These are phyloP conservation scores for Trachelus stipa DNA, from an alignment of 2,888 invertebrate genomes.

Conservation along the genomic window DNA sequence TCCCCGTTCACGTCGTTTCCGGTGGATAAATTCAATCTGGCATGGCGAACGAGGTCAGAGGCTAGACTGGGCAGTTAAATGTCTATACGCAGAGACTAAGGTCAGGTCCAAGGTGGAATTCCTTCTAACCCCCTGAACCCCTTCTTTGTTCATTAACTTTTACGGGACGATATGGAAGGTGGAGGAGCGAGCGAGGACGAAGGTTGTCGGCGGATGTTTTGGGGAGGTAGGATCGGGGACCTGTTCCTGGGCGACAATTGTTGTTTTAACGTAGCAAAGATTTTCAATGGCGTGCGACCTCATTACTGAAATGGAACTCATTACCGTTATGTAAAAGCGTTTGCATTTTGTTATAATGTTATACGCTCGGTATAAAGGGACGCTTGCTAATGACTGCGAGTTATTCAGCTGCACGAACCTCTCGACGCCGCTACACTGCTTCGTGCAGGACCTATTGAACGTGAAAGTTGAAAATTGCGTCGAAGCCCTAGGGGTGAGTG, in stretches of 20 bases:
- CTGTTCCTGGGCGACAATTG: slow-evolving; percentile 27
- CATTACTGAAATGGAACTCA: slow-evolving; percentile 63
- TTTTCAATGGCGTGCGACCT: slow-evolving; percentile 60
- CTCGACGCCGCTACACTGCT: background rate
- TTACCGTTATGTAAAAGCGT: slow-evolving; percentile 55
- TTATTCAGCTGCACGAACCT: slow-evolving; percentile 54
- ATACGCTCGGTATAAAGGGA: slow-evolving; percentile 31
- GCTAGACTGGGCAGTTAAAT: slow-evolving; percentile 12
- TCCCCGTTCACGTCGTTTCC: slow-evolving; percentile 45
- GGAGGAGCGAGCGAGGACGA: background rate
- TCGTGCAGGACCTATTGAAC: slow-evolving; percentile 8
- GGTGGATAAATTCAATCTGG: slow-evolving; percentile 50
- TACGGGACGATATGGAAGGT: slow-evolving; percentile 27
- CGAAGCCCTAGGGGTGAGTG: background rate
- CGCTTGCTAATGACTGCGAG: slow-evolving; percentile 53
- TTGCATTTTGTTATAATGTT: slow-evolving; percentile 49
- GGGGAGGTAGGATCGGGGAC: slow-evolving; percentile 6
- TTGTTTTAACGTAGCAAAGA: slow-evolving; percentile 31
- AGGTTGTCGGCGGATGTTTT: slow-evolving; percentile 26
- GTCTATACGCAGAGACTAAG: background rate
- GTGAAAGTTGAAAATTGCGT: slow-evolving; percentile 31
- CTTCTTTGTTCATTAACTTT: slow-evolving; percentile 49
- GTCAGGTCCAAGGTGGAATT: slow-evolving; percentile 27
- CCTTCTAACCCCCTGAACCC: slow-evolving; percentile 40
- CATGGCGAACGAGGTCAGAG: slow-evolving; percentile 16